phyloP scores from a whole-genome alignment of 2,797 vertebrate species.

The Hippopotamyrus pictus region DNA sequence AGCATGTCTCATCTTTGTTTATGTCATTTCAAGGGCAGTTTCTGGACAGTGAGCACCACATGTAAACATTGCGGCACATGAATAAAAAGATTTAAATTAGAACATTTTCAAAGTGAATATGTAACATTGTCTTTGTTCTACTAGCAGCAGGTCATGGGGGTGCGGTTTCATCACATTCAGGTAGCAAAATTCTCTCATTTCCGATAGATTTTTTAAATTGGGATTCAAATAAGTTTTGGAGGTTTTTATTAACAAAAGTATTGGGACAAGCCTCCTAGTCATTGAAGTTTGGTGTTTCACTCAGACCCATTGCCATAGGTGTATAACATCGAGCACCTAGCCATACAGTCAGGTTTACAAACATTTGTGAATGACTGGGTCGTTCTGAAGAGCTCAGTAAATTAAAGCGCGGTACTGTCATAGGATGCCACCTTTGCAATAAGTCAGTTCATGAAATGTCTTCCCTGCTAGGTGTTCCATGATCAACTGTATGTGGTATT shows the following conservation, averaged over 20 bases:
- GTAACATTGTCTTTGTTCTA: not conserved
- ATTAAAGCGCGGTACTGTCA: not conserved
- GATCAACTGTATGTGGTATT: not conserved
- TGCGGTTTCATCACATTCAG: not conserved
- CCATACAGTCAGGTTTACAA: not conserved
- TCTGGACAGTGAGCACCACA: not conserved
- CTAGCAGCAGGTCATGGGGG: not conserved
- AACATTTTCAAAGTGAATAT: not conserved
- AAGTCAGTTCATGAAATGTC: not conserved
- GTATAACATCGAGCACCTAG: not conserved
- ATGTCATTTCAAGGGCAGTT: not conserved
- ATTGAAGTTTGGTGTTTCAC: not conserved
- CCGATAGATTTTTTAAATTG: not conserved
- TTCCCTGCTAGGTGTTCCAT: not conserved
- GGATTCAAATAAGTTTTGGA: not conserved
- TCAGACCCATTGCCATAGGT: not conserved
- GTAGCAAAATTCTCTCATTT: not conserved
- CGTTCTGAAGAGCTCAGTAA: not conserved
- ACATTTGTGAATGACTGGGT: not conserved
- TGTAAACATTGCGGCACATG: not conserved
- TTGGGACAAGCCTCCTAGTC: not conserved
- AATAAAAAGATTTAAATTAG: conserved; percentile 14
- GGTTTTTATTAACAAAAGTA: not conserved
- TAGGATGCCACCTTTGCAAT: not conserved
- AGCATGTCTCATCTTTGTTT: not conserved